These are phyloP conservation scores for Tyria jacobaeae DNA, from an alignment of 2,888 invertebrate genomes.

Conservation along the genomic window DNA sequence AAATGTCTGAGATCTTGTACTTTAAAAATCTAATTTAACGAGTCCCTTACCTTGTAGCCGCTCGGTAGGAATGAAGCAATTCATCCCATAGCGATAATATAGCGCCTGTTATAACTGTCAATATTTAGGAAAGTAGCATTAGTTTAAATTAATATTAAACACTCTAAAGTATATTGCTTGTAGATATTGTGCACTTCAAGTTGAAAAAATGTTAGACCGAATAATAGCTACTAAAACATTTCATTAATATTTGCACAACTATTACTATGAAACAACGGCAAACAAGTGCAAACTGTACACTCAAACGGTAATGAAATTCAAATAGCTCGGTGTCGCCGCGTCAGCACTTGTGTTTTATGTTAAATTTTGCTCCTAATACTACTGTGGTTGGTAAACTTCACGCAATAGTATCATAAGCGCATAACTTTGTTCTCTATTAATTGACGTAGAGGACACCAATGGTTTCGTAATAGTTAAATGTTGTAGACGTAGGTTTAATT, in stretches of 20 bases:
- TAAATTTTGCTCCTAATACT: neutral
- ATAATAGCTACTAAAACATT: neutral
- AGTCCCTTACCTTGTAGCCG: no score
- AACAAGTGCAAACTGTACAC: neutral
- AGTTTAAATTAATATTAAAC: no score
- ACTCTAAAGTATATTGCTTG: no score
- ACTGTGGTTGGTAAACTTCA: neutral
- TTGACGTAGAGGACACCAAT: neutral
- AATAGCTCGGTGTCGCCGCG: constrained; percentile 1
- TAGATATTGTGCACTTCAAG: no score
- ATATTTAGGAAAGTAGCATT: no score
- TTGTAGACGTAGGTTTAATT: neutral
- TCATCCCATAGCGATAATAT: no score
- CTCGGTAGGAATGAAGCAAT: no score
- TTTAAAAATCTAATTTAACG: no score
- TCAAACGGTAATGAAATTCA: constrained; percentile 15
- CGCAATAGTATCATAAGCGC: neutral
- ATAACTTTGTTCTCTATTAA: neutral
- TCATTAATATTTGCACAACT: constrained; percentile 2
- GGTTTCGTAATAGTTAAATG: neutral
- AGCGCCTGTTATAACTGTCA: no score
- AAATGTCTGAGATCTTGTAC: no score
- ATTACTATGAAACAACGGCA: neutral
- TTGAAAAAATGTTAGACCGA: neutral
- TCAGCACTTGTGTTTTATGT: neutral